phyloP scores from a whole-genome alignment of 2,888 invertebrate genomes.

The Tachina lurida region DNA sequence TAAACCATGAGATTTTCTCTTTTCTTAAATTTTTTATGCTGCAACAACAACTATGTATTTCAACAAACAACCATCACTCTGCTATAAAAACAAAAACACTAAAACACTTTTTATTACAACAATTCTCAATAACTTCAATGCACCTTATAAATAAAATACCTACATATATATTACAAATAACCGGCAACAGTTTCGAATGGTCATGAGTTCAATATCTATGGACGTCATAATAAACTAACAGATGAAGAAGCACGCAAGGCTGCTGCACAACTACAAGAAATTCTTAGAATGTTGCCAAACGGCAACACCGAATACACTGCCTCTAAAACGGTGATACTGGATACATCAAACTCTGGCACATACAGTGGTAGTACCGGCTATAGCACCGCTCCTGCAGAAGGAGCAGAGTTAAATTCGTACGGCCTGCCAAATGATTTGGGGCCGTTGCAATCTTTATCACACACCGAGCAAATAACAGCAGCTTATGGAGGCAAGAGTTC shows the following conservation, averaged over 20 bases:
- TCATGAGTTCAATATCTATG: constrained; percentile 80
- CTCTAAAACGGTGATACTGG: constrained; percentile 78
- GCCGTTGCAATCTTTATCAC: constrained; percentile 80
- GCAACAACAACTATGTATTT: constrained; percentile 33
- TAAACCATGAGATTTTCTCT: constrained; percentile 56
- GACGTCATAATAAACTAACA: constrained; percentile 79
- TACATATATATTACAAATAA: not conserved
- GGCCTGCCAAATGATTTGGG: constrained; percentile 77
- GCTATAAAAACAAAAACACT: constrained; percentile 51
- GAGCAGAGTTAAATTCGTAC: constrained; percentile 74
- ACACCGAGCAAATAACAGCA: constrained; percentile 81
- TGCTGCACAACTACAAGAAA: constrained; percentile 80
- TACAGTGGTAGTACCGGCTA: constrained; percentile 45
- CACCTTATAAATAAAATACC: constrained; percentile 10
- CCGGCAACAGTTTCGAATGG: constrained; percentile 67
- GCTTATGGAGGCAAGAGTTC: constrained; percentile 77
- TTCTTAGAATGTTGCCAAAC: constrained; percentile 79
- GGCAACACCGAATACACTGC: constrained; percentile 80
- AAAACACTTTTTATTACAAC: constrained; percentile 46
- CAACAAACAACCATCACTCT: constrained; percentile 6
- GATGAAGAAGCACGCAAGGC: constrained; percentile 81
- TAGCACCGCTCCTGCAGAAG: constrained; percentile 30
- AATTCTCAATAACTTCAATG: constrained; percentile 24
- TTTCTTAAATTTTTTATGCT: constrained; percentile 57
- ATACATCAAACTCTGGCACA: constrained; percentile 73